Percentiles rank a stretch among this genome's conserved stretches.
These are phyloP conservation scores for Drosophila fulvimacula DNA, from an alignment of 2,888 invertebrate genomes.

Conservation along the genomic window DNA sequence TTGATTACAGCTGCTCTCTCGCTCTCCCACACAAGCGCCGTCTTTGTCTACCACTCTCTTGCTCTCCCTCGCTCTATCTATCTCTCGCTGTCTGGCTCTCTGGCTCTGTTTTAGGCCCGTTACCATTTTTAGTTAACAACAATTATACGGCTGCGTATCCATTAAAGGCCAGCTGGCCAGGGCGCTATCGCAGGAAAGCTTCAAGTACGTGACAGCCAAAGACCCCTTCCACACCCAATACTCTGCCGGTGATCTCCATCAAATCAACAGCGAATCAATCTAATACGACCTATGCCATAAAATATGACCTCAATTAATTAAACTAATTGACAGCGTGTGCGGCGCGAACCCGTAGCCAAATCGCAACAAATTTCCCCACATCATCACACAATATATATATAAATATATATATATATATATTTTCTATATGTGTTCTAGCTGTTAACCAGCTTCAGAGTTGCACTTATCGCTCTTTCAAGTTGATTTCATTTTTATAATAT, in stretches of 20 bases:
- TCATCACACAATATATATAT: conserved; percentile 9
- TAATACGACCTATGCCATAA: conserved; percentile 61
- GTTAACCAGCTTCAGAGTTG: conserved; percentile 48
- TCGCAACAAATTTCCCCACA: conserved; percentile 37
- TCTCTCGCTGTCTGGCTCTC: conserved; percentile 31
- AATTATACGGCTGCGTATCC: conserved; percentile 68
- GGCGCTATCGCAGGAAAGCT: conserved; percentile 50
- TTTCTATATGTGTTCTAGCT: conserved; percentile 7
- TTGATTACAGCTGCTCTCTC: conserved; percentile 27
- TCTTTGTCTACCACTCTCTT: conserved; percentile 32
- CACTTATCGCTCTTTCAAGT: conserved; percentile 59
- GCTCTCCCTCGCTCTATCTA: conserved; percentile 25
- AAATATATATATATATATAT: conserved; percentile 10
- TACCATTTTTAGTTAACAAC: conserved; percentile 71
- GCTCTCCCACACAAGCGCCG: conserved; percentile 6
- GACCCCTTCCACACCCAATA: neutral
- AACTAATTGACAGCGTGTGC: conserved; percentile 68
- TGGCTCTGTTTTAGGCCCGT: conserved; percentile 49
- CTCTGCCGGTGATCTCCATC: conserved; percentile 23
- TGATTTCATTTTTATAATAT: conserved; percentile 58
- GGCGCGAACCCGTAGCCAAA: conserved; percentile 32
- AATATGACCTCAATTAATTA: conserved; percentile 72
- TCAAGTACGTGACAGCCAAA: conserved; percentile 46
- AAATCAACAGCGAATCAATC: conserved; percentile 61
- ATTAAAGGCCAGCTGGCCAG: conserved; percentile 52